A percentile compares a stretch with the other conserved stretches of the same genome.
These are phyloP conservation scores for Tanytarsus gracilentus DNA, from an alignment of 2,888 invertebrate species.

Conservation along the genomic window DNA sequence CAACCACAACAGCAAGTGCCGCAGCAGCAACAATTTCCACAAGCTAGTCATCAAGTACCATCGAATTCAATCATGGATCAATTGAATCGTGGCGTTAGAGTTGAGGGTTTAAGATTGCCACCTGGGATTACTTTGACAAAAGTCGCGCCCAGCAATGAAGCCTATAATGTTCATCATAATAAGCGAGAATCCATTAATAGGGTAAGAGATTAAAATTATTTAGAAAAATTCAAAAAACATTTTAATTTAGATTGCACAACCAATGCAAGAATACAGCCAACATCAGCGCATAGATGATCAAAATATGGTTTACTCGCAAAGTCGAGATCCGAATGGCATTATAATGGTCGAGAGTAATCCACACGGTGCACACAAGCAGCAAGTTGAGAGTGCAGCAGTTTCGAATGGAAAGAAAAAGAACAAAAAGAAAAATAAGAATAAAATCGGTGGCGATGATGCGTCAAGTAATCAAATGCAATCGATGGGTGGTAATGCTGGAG, in stretches of 20 bases:
- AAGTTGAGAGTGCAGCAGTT: slow-evolving; percentile 11
- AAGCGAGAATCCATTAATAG: slow-evolving; percentile 37
- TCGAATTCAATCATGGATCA: slow-evolving; percentile 43
- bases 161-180: slow-evolving; percentile 35
- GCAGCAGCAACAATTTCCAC: neutral
- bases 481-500: neutral
- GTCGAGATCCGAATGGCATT: slow-evolving; percentile 36
- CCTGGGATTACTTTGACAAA: slow-evolving; percentile 74
- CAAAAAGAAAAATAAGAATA: slow-evolving; percentile 43
- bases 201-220: slow-evolving; percentile 33
- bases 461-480: slow-evolving; percentile 30
- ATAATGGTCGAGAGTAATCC: slow-evolving; percentile 39
- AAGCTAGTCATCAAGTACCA: slow-evolving; percentile 1
- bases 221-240: neutral
- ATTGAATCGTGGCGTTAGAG: slow-evolving; percentile 44
- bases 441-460: slow-evolving; percentile 31
- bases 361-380: neutral
- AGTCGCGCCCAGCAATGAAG: slow-evolving; percentile 47
- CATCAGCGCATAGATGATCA: neutral
- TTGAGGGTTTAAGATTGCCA: slow-evolving; percentile 57
- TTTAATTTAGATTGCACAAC: slow-evolving; percentile 31
- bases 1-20: no score
- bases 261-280: slow-evolving; percentile 28
- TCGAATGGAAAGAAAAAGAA: slow-evolving; percentile 48
- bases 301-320: slow-evolving; percentile 4